A percentile compares a stretch with the other conserved stretches of the same genome.
phyloP scores from a whole-genome alignment of 2,797 vertebrate species.

The Microchirus variegatus region DNA sequence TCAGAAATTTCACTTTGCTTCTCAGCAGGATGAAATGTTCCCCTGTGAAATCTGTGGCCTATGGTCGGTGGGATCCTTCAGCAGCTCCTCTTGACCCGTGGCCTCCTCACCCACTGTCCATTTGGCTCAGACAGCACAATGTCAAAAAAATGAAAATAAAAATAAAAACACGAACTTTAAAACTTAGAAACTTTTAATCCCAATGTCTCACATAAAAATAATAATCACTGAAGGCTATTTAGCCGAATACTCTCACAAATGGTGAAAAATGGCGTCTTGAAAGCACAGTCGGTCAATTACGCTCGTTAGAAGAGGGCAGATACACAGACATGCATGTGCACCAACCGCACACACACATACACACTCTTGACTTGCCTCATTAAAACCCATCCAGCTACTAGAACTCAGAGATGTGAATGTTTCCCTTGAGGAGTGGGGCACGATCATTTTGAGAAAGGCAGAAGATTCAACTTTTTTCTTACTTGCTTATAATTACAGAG shows the following conservation, averaged over 20 bases:
- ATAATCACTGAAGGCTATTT: slow-evolving; percentile 83
- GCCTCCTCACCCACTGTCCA: slow-evolving; percentile 54
- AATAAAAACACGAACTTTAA: slow-evolving; percentile 51
- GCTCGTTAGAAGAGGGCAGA: slow-evolving; percentile 79
- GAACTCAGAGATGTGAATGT: slow-evolving; percentile 82
- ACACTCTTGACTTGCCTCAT: slow-evolving; percentile 82
- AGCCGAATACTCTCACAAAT: slow-evolving; percentile 70
- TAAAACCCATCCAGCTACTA: slow-evolving; percentile 83
- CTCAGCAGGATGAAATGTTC: slow-evolving; percentile 61
- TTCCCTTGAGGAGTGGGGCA: slow-evolving; percentile 78
- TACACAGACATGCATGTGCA: slow-evolving; percentile 66
- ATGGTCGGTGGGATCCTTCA: slow-evolving; percentile 60
- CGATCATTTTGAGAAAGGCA: slow-evolving; percentile 81
- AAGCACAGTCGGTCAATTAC: slow-evolving; percentile 80
- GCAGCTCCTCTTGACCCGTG: slow-evolving; percentile 61
- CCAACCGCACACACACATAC: slow-evolving; percentile 43
- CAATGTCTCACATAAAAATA: slow-evolving; percentile 74
- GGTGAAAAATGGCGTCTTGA: slow-evolving; percentile 70
- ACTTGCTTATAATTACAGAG: slow-evolving; percentile 83
- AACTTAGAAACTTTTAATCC: slow-evolving; percentile 75
- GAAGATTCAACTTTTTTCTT: slow-evolving; percentile 74
- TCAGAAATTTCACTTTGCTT: slow-evolving; percentile 73
- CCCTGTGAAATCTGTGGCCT: slow-evolving; percentile 63
- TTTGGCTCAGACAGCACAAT: slow-evolving; percentile 49
- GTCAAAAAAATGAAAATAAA: slow-evolving; percentile 28